Evolutionary conservation across 2,888 invertebrate species (phyloP).

Genomic region (Tupiocoris notatus): DNA sequence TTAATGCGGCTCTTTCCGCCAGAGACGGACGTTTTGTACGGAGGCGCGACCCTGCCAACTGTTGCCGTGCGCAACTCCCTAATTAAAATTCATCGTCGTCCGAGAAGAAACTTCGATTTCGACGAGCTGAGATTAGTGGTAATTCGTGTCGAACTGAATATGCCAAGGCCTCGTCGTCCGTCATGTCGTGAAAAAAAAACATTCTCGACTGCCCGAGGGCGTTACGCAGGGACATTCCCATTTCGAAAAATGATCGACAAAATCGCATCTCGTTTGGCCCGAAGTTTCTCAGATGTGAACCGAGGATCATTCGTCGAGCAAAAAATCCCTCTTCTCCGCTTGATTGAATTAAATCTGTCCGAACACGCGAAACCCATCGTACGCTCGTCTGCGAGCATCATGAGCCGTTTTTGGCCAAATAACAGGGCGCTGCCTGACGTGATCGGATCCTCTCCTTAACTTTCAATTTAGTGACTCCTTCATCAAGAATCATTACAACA

Average conservation of each 20-base stretch:
- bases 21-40: background rate
- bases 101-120: background rate
- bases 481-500: slow-evolving; percentile 41
- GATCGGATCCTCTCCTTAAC: slow-evolving; percentile 20
- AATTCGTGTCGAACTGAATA: slow-evolving; percentile 25
- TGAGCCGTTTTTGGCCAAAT: slow-evolving; percentile 43
- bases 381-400: background rate
- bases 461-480: slow-evolving; percentile 38
- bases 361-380: slow-evolving; percentile 10
- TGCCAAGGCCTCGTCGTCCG: slow-evolving; percentile 6
- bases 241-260: slow-evolving; percentile 10
- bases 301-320: background rate
- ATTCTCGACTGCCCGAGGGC: background rate
- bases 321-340: background rate
- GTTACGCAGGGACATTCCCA: background rate
- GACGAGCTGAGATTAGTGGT: slow-evolving; percentile 20
- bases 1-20: background rate
- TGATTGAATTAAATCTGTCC: slow-evolving; percentile 49
- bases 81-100: slow-evolving; percentile 37
- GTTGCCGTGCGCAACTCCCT: background rate
- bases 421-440: slow-evolving; percentile 47
- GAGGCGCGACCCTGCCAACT: slow-evolving; percentile 15
- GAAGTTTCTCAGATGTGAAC: background rate
- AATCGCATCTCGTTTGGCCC: slow-evolving; percentile 44
- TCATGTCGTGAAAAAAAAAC: background rate